Base-by-base conservation (phyloP, 1,140 invertebrate genomes). In the Drosophila equinoxialis region DNA sequence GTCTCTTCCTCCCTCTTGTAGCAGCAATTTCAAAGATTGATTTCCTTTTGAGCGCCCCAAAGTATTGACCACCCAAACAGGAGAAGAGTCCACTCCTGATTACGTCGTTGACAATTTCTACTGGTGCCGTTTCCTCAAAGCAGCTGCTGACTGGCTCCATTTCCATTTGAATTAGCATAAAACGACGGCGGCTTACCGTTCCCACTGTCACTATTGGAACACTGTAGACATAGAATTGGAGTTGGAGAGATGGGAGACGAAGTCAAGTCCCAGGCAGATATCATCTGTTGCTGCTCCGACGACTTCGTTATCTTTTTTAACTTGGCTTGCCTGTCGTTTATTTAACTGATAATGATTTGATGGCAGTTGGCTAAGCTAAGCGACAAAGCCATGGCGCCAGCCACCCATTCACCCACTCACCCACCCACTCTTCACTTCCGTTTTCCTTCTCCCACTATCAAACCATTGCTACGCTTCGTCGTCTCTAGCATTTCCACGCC, bases 291-390 rank as follows among this genome's bases (percentile, higher is more conserved):
- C 82, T 85, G 81, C 60, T 71, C 65, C 71, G 68, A 74, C 79
- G 80, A 86, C 83, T 87, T 86, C 84, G 83, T 86, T 86, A 86
- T 86, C 83, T 86, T 86, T 86, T 51, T 86, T 86, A 86, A 87
- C 83, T 87, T 87, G 76, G 84, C 83, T 23, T 77, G 74, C 71
- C 83, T 83, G 84, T 87, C 83, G 83, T 87, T 87, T 87, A 87
- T 87, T 87, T 87, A 87, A 87, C 83, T 87, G 83, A 87, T 87
- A 87, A 87, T 87, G 83, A 87, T 87, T 87, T 87, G 83, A 87
- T 87, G 83, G 83, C 84, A 87, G 84, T 81, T 86, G 83, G 83
- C 83, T 86, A 86, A 86, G 83, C 83, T 87, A 83, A 51, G 63
- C 79, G 74, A 87, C 83, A 87, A 87, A 87, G 84, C 83, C 73